These are phyloP conservation scores for Eurytoma californica DNA, from an alignment of 2,888 invertebrate species.

Conservation along the genomic window DNA sequence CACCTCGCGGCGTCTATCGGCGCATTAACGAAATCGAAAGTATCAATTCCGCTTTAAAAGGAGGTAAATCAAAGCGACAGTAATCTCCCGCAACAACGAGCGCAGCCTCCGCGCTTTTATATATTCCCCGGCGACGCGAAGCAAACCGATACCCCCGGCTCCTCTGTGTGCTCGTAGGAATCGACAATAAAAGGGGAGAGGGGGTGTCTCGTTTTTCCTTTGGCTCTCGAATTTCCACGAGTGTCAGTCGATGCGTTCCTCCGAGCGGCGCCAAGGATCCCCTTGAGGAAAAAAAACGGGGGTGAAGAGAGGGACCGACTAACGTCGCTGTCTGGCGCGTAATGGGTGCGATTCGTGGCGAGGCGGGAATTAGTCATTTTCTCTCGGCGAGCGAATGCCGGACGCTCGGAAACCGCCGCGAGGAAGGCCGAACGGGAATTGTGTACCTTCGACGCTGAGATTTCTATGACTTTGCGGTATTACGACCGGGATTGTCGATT, in stretches of 20 bases:
- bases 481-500: too few species aligned
- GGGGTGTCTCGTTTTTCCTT: neutral
- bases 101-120: neutral
- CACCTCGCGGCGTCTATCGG: too few species aligned
- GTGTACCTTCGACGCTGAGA: too few species aligned
- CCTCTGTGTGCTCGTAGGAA: neutral
- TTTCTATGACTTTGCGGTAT: too few species aligned
- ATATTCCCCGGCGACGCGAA: neutral
- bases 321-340: neutral
- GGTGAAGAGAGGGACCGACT: neutral
- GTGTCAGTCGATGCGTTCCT: neutral
- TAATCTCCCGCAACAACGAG: neutral
- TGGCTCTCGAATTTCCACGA: conserved; percentile 17
- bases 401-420: too few species aligned
- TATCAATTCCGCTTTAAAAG: neutral
- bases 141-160: conserved; percentile 17
- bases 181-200: conserved; percentile 15
- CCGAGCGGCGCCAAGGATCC: conserved; percentile 1
- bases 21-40: neutral
- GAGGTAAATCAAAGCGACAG: conserved; percentile 37
- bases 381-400: too few species aligned
- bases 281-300: conserved; percentile 35
- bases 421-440: too few species aligned
- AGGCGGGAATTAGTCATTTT: too few species aligned
- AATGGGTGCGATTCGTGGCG: neutral